These are phyloP conservation scores for Brachionus rotundiformis DNA, from an alignment of 1,140 invertebrate genomes.

Conservation along the genomic window DNA sequence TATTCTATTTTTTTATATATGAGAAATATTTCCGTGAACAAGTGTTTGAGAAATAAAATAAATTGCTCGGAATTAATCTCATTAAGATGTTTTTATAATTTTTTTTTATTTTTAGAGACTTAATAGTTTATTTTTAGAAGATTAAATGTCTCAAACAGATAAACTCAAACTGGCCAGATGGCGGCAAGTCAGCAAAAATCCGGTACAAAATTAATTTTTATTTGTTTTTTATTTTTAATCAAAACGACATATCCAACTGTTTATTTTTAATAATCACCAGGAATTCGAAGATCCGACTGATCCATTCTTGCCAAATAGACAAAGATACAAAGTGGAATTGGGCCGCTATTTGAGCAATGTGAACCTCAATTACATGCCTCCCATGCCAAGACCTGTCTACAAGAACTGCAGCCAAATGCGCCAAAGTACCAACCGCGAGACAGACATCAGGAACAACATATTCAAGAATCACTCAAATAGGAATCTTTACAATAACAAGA, in stretches of 20 bases:
- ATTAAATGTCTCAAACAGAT: slow-evolving; percentile 51
- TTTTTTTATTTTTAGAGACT: background rate
- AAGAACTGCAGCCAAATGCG: slow-evolving; percentile 29
- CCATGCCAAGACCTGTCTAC: slow-evolving; percentile 40
- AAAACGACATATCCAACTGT: slow-evolving; percentile 19
- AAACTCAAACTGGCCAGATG: slow-evolving; percentile 50
- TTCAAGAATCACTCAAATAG: background rate
- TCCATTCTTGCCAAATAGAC: slow-evolving; percentile 29
- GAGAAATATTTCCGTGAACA: slow-evolving; percentile 34
- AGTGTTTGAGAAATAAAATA: slow-evolving; percentile 41
- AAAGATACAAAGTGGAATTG: slow-evolving; percentile 21
- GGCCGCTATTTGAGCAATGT: slow-evolving; percentile 39
- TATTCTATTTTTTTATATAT: no score
- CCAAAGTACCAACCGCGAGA: background rate
- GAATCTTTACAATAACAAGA: background rate
- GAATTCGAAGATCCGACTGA: slow-evolving; percentile 51
- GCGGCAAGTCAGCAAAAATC: slow-evolving; percentile 47
- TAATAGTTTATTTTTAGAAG: slow-evolving; percentile 12
- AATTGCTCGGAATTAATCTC: slow-evolving; percentile 18
- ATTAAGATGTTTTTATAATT: slow-evolving; percentile 31
- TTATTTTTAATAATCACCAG: slow-evolving; percentile 22
- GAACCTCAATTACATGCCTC: slow-evolving; percentile 45
- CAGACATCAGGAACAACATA: slow-evolving; percentile 10
- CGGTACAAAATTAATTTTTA: slow-evolving; percentile 44
- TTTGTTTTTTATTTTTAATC: slow-evolving; percentile 49